Percentiles rank a stretch among this genome's conserved stretches.
Conservation (phyloP, 2,888 invertebrate genomes). For the Saturnia pavonia region DNA sequence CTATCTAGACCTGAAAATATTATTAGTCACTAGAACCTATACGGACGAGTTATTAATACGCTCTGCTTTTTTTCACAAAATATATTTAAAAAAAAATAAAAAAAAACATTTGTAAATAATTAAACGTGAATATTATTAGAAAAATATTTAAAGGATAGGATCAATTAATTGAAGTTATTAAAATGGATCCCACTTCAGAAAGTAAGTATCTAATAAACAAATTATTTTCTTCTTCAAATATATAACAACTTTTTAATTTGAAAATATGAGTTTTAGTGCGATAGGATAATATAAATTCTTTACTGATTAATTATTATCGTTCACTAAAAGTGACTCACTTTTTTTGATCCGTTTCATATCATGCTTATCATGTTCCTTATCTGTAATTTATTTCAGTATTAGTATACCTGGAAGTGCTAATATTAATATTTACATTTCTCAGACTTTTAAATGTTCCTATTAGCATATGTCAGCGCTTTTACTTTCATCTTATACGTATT, state of each 20-base stretch:
- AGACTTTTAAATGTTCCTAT: too few relatives aligned
- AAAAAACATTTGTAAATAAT: not conserved
- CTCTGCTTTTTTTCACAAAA: not conserved
- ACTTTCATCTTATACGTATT: too few relatives aligned
- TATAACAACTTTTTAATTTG: too few relatives aligned
- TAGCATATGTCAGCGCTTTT: too few relatives aligned
- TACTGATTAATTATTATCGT: not conserved
- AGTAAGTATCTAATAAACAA: not conserved
- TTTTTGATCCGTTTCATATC: not conserved
- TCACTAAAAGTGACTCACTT: not conserved
- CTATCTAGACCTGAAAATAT: not conserved
- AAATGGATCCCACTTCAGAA: not conserved
- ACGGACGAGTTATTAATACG: not conserved
- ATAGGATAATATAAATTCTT: not conserved
- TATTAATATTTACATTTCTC: not conserved
- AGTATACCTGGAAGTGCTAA: not conserved
- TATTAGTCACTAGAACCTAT: not conserved
- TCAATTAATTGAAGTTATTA: not conserved
- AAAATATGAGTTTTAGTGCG: too few relatives aligned
- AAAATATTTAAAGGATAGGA: not conserved
- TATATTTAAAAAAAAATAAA: not conserved
- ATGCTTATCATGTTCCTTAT: not conserved
- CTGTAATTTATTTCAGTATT: not conserved
- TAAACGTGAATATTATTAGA: not conserved
- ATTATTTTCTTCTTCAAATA: not conserved